These are phyloP conservation scores for Todiramphus saurophagus DNA, from an alignment of 2,113 vertebrate species.

Conservation along the genomic window DNA sequence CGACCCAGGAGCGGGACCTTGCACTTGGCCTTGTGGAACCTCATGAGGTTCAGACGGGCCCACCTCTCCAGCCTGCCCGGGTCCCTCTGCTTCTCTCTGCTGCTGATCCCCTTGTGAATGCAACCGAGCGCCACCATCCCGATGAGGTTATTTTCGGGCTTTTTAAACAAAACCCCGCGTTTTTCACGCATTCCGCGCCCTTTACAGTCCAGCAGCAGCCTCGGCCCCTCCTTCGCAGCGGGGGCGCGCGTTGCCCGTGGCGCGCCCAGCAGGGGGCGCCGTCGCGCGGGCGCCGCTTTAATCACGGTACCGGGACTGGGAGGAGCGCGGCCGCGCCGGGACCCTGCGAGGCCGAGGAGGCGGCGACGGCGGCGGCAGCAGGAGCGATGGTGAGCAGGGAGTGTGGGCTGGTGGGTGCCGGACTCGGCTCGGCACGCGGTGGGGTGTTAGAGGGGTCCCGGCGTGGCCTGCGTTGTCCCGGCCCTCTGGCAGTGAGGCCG, in stretches of 20 bases:
- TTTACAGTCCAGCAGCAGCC: too few relatives aligned
- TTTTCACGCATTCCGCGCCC: too few relatives aligned
- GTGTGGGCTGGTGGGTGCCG: not conserved
- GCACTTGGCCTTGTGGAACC: too few relatives aligned
- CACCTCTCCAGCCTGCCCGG: too few relatives aligned
- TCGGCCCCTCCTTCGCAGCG: not conserved
- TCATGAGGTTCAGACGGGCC: too few relatives aligned
- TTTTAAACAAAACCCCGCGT: too few relatives aligned
- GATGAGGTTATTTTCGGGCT: too few relatives aligned
- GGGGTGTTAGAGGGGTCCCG: not conserved
- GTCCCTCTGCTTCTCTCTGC: too few relatives aligned
- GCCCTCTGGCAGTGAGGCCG: not conserved
- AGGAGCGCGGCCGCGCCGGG: not conserved
- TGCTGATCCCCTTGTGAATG: too few relatives aligned
- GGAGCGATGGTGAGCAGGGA: conserved; percentile 8
- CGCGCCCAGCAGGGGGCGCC: not conserved
- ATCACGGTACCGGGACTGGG: not conserved
- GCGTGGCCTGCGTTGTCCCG: not conserved
- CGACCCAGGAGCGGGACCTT: too few relatives aligned
- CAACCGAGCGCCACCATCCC: too few relatives aligned
- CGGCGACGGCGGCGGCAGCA: not conserved
- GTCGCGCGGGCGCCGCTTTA: not conserved
- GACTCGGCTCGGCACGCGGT: not conserved
- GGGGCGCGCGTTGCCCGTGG: not conserved
- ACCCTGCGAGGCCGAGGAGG: not conserved